phyloP scores from a whole-genome alignment of 2,113 vertebrate species.

The Mugil cephalus region DNA sequence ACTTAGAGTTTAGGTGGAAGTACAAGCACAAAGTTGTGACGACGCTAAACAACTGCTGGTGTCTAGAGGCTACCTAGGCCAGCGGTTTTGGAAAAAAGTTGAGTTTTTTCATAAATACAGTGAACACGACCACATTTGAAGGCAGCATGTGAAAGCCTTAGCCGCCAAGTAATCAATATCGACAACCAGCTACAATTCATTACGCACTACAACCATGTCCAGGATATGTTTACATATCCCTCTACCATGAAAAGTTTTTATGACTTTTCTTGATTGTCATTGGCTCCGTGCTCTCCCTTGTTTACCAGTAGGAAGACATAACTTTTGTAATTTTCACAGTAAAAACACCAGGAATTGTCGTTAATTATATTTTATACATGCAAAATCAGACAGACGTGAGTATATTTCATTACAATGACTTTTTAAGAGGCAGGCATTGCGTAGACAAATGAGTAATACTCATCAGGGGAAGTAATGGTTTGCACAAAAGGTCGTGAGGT shows the following conservation, averaged over 20 bases:
- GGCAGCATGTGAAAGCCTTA: too few relatives aligned
- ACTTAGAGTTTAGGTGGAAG: too few relatives aligned
- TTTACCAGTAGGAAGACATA: neutral
- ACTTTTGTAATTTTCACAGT: neutral
- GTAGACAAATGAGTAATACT: constrained; percentile 16
- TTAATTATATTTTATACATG: neutral
- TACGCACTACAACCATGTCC: too few relatives aligned
- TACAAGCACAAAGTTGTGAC: too few relatives aligned
- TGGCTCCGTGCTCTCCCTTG: neutral
- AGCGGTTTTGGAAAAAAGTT: too few relatives aligned
- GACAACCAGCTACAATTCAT: too few relatives aligned
- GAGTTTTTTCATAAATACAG: too few relatives aligned
- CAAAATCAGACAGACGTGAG: neutral
- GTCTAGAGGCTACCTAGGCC: too few relatives aligned
- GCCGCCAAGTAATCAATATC: too few relatives aligned
- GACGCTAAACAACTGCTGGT: too few relatives aligned
- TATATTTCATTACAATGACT: neutral
- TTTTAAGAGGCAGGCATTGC: constrained; percentile 28
- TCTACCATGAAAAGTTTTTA: neutral
- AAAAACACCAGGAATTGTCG: neutral
- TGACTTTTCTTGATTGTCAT: neutral
- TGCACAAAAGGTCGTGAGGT: constrained; percentile 38
- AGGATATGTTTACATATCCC: too few relatives aligned
- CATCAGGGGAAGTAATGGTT: constrained; percentile 49
- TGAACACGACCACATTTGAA: too few relatives aligned